Conservation (phyloP, 2,888 invertebrate genomes). For the Saturnia pavonia region DNA sequence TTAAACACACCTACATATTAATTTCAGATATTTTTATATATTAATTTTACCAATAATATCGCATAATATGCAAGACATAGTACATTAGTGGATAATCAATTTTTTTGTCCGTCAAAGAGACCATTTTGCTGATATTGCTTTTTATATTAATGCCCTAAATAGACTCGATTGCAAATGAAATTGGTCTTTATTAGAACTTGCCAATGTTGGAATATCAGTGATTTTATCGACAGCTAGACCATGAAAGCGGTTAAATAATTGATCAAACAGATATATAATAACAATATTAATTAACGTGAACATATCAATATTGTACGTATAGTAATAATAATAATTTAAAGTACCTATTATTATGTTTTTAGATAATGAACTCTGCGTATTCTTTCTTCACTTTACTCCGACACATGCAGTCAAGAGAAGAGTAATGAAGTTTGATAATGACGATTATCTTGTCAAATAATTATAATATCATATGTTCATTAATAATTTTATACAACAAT, state of each 20-base stretch:
- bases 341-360: conserved; percentile 33
- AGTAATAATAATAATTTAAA: neutral
- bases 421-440: conserved; percentile 11
- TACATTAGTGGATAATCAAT: neutral
- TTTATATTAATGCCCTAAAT: neutral
- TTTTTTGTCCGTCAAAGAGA: neutral
- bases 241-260: neutral
- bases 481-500: neutral
- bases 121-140: neutral
- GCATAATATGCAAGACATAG: neutral
- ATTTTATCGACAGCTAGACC: neutral
- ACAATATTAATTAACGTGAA: too few species aligned
- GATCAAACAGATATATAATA: too few species aligned
- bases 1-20: neutral
- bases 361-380: conserved; percentile 68
- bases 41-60: neutral
- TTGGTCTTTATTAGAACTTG: neutral
- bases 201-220: neutral
- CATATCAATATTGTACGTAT: too few species aligned
- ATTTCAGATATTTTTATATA: neutral
- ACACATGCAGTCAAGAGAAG: conserved; percentile 54
- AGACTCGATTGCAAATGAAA: neutral
- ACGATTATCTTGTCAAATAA: neutral
- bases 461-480: neutral
- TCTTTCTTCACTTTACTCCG: conserved; percentile 63